Percentiles rank a stretch among this genome's conserved stretches.
phyloP scores from a whole-genome alignment of 2,113 vertebrate genomes.

The Percina caprodes region DNA sequence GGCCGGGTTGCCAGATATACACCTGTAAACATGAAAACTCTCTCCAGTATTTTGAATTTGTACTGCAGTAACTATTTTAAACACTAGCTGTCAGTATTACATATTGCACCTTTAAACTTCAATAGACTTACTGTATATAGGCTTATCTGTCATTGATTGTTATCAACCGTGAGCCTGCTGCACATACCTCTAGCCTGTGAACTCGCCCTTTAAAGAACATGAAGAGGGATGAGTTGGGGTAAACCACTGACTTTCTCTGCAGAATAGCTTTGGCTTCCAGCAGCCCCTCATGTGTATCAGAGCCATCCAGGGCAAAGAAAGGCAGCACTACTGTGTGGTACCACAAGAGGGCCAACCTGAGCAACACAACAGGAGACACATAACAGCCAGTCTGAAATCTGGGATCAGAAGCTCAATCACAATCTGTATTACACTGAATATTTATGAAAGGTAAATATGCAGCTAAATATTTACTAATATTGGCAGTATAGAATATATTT shows the following conservation, averaged over 20 bases:
- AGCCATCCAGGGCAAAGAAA: conserved; percentile 97
- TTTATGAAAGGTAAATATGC: neutral
- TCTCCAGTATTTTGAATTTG: no score
- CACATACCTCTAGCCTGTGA: conserved; percentile 93
- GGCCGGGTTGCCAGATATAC: no score
- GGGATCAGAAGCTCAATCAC: neutral
- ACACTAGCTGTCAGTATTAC: no score
- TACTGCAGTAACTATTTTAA: no score
- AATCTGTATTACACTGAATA: neutral
- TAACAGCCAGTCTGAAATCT: neutral
- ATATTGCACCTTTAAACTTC: neutral
- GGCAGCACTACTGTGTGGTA: conserved; percentile 98
- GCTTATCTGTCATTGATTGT: neutral
- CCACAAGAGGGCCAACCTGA: conserved; percentile 96
- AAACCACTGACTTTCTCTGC: conserved; percentile 93
- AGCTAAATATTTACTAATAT: neutral
- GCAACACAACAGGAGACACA: conserved; percentile 20
- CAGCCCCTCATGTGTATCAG: conserved; percentile 91
- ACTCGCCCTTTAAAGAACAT: conserved; percentile 99
- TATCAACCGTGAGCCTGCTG: no score
- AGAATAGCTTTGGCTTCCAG: conserved; percentile 97
- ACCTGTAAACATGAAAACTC: no score
- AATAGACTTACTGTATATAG: neutral
- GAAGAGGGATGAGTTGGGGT: conserved; percentile 98
- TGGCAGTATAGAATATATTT: neutral